Conservation (phyloP, 2,113 vertebrate species). For the Platysternon megacephalum region DNA sequence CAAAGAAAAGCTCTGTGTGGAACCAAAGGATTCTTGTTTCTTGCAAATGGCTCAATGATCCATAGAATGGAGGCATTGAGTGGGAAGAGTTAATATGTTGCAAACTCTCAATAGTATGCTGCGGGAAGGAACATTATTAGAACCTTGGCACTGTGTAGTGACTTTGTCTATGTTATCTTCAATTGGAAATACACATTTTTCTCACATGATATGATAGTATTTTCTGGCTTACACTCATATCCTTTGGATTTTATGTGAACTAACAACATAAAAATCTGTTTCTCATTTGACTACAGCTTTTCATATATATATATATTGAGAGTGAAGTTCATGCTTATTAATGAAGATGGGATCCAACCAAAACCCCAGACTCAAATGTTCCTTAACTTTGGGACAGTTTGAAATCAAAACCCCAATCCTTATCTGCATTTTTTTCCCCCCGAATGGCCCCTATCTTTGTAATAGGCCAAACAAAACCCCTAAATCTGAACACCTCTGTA, state of each 20-base stretch:
- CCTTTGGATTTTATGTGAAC: slow-evolving; percentile 4
- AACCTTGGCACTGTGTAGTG: background rate
- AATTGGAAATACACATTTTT: slow-evolving; percentile 57
- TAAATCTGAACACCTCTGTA: background rate
- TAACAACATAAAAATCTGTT: slow-evolving; percentile 43
- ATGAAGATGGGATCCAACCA: too few relatives aligned
- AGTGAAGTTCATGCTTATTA: too few relatives aligned
- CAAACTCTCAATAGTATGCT: slow-evolving; percentile 7
- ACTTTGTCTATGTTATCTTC: slow-evolving; percentile 39
- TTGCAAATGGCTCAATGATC: background rate
- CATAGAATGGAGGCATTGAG: background rate
- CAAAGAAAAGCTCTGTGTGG: background rate
- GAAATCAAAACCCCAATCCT: slow-evolving; percentile 16
- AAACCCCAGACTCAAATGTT: too few relatives aligned
- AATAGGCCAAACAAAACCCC: background rate
- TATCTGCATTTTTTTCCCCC: background rate
- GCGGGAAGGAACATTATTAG: background rate
- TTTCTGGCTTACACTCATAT: slow-evolving; percentile 7
- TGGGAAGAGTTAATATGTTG: background rate
- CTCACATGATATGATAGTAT: slow-evolving; percentile 23
- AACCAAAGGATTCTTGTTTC: background rate
- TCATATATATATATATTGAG: slow-evolving; percentile 14
- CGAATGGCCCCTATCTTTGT: background rate
- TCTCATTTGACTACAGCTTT: slow-evolving; percentile 46
- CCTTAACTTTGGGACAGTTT: too few relatives aligned